These are phyloP conservation scores for Tenthredo livida DNA, from an alignment of 2,888 invertebrate species.

Conservation along the genomic window DNA sequence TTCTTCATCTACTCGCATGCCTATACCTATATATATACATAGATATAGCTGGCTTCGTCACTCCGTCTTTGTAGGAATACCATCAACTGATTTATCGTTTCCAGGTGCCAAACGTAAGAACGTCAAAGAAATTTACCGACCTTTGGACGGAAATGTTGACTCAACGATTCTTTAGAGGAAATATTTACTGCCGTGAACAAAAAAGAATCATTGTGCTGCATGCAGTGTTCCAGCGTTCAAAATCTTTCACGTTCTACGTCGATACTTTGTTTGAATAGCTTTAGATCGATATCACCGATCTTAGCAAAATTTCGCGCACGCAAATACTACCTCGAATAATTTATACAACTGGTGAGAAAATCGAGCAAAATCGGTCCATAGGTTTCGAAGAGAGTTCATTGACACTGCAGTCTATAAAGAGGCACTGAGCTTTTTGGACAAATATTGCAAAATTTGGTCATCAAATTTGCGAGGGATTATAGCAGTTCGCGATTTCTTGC, in stretches of 20 bases:
- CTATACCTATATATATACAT: background rate
- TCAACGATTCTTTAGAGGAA: background rate
- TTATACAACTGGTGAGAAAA: background rate
- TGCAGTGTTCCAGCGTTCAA: background rate
- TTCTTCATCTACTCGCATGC: background rate
- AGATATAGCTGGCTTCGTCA: background rate
- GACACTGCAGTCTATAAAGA: background rate
- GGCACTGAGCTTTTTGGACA: background rate
- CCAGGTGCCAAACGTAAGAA: background rate
- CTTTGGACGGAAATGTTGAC: slow-evolving; percentile 16
- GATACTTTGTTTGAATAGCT: background rate
- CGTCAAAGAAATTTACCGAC: slow-evolving; percentile 2
- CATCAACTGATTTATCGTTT: slow-evolving; percentile 23
- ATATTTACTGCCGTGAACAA: background rate
- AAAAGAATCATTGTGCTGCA: background rate
- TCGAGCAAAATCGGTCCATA: background rate
- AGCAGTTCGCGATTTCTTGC: background rate
- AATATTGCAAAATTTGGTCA: background rate
- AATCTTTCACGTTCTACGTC: background rate
- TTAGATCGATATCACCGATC: background rate
- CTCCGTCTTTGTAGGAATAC: background rate
- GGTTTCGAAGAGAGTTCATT: background rate
- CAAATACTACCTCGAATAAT: background rate
- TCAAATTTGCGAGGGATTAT: background rate
- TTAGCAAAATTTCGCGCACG: background rate